Conservation (phyloP, 2,888 invertebrate genomes). For the Dromius quadrimaculatus region DNA sequence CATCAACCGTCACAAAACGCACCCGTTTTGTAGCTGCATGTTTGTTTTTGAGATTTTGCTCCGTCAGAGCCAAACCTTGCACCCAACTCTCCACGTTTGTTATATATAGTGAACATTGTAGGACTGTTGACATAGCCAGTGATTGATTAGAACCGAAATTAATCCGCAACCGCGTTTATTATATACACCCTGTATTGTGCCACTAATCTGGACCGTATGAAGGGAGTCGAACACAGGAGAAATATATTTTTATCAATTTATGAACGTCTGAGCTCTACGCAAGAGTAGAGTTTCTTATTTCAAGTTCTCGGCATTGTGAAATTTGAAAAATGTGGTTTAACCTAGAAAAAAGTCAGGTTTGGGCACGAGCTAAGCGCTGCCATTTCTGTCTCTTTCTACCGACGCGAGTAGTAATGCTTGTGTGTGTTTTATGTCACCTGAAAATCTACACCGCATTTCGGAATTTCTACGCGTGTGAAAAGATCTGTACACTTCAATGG, state of each 20-base stretch:
- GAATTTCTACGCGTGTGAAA: slow-evolving; percentile 27
- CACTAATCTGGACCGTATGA: no score
- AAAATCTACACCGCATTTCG: slow-evolving; percentile 11
- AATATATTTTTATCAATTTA: slow-evolving; percentile 22
- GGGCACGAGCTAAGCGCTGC: slow-evolving; percentile 54
- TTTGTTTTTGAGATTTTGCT: slow-evolving; percentile 64
- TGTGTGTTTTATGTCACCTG: slow-evolving; percentile 29
- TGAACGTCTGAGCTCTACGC: slow-evolving; percentile 23
- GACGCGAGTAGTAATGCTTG: slow-evolving; percentile 1
- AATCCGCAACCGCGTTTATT: slow-evolving; percentile 57
- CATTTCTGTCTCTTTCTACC: slow-evolving; percentile 51
- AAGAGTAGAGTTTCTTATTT: slow-evolving; percentile 55
- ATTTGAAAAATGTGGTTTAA: slow-evolving; percentile 60
- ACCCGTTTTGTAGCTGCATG: slow-evolving; percentile 54
- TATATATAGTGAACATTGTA: slow-evolving; percentile 30
- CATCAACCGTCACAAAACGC: slow-evolving; percentile 16
- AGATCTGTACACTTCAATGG: neutral
- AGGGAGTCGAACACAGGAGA: no score
- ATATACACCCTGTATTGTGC: slow-evolving; percentile 43
- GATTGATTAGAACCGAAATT: slow-evolving; percentile 64
- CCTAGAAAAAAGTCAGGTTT: slow-evolving; percentile 59
- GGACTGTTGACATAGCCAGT: slow-evolving; percentile 62
- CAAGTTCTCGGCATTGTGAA: slow-evolving; percentile 58
- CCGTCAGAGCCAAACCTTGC: neutral
- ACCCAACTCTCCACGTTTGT: neutral